Conservation (phyloP, 23 tunicate species). For the Ascidia mentula region DNA sequence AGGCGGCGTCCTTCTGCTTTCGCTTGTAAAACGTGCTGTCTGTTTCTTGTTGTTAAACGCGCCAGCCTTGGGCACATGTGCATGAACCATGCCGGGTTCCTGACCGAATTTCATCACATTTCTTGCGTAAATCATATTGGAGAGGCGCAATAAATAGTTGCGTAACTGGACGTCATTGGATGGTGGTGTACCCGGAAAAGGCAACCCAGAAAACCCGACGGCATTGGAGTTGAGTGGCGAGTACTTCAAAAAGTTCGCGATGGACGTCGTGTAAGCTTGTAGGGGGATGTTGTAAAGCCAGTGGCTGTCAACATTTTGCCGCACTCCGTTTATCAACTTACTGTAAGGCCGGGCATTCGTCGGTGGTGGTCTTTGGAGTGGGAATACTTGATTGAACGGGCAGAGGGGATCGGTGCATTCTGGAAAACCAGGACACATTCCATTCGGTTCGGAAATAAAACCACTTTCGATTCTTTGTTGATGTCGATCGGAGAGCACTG, state of each 20-base stretch:
- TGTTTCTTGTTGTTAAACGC: too few species aligned
- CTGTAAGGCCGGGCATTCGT: not conserved
- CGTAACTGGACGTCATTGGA: not conserved
- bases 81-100: too few species aligned
- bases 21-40: too few species aligned
- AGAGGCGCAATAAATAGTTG: not conserved
- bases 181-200: not conserved
- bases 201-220: not conserved
- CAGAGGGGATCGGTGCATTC: not conserved
- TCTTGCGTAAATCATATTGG: not conserved
- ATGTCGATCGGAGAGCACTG: not conserved
- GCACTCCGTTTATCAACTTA: not conserved
- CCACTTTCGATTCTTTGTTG: not conserved
- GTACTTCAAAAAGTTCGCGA: not conserved
- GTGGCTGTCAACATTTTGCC: not conserved
- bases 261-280: not conserved
- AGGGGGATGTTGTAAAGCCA: not conserved
- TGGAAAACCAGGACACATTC: not conserved
- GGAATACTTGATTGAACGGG: not conserved
- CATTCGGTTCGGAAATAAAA: not conserved
- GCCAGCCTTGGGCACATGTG: too few species aligned
- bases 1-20: too few species aligned
- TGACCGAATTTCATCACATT: too few species aligned
- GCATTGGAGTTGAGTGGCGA: not conserved
- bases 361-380: not conserved